These are phyloP conservation scores for Coleophora deauratella DNA, from an alignment of 2,888 invertebrate genomes.

Conservation along the genomic window DNA sequence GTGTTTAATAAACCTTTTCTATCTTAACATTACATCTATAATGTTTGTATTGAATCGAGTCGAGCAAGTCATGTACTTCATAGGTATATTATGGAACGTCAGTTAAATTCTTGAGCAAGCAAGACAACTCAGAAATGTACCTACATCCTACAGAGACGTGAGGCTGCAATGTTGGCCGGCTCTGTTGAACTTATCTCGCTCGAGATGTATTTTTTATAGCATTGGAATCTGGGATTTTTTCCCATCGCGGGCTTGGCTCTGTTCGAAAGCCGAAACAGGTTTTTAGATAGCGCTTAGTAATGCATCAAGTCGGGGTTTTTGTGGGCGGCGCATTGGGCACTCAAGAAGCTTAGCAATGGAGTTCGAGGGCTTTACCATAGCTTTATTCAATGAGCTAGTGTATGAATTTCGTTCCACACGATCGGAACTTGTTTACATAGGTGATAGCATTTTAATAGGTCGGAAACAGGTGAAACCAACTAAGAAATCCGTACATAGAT, in stretches of 20 bases:
- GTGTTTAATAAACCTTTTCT: too few species aligned
- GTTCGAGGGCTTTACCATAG: conserved; percentile 48
- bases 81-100: conserved; percentile 29
- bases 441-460: too few species aligned
- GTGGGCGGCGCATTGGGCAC: conserved; percentile 50
- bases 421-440: too few species aligned
- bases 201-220: conserved; percentile 61
- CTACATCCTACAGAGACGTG: conserved; percentile 9
- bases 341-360: conserved; percentile 63
- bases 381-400: conserved; percentile 52
- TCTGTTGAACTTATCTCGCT: conserved; percentile 45
- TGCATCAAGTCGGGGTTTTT: conserved; percentile 70
- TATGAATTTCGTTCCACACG: too few species aligned
- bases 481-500: too few species aligned
- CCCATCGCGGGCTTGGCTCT: conserved; percentile 47
- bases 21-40: too few species aligned
- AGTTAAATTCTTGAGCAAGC: conserved; percentile 50
- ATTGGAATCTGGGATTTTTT: conserved; percentile 68
- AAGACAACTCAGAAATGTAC: too few species aligned
- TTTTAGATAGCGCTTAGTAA: conserved; percentile 72
- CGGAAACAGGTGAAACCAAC: too few species aligned
- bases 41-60: conserved; percentile 14
- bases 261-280: conserved; percentile 67
- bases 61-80: conserved; percentile 5
- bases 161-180: conserved; percentile 46